Base-by-base conservation (phyloP, 2,797 vertebrate species). In the Carcharodon carcharias region DNA sequence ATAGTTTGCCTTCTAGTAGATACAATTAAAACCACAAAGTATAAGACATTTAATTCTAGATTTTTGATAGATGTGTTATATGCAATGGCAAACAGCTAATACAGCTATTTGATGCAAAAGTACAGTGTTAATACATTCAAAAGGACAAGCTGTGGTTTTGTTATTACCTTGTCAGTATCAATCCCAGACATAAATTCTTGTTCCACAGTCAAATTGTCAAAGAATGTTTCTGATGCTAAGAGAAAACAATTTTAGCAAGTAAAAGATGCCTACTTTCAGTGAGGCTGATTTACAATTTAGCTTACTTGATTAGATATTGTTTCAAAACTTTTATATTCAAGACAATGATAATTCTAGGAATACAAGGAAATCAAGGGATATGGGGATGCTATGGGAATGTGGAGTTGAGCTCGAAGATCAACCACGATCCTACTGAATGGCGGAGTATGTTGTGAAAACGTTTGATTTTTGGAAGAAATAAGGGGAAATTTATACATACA, bases 161-260 rank as follows among this genome's bases (percentile, higher is more conserved):
- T 96, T 61, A 97, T 61, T 97, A 99, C 99, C 99, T 99, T 99
- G 97, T 99, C 99, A 2, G 99, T 99, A 97, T 99, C 99, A 82
- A 99, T 98, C 96, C 99, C 99, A 8, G 99, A 99, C 99, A 99
- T 99, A 96, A 99, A 99, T 97, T 99, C 99, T 97, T 99, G 99
- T 96, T 99, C 99, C 97, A 99, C 99, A 18, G 99, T 99, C 96
- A 99, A 97, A 96, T 99, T 99, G 97, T 99, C 99, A 96, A 99
- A 99, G 98, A 99, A 99, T 96, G 98, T 98, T 97, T 99, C 99
- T 0, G 99, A 99, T 3, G 99, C 99, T 99, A 97, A 96, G 85
- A 97, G 45, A 96, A n/a, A 40, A 87, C 82, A 96, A 96, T 56
- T 96, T 35, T 12, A 89, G 82, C 63, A 54, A 71, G 12, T 50